Conservation (phyloP, 2,797 vertebrate genomes). For the Sebastes matsubarae region DNA sequence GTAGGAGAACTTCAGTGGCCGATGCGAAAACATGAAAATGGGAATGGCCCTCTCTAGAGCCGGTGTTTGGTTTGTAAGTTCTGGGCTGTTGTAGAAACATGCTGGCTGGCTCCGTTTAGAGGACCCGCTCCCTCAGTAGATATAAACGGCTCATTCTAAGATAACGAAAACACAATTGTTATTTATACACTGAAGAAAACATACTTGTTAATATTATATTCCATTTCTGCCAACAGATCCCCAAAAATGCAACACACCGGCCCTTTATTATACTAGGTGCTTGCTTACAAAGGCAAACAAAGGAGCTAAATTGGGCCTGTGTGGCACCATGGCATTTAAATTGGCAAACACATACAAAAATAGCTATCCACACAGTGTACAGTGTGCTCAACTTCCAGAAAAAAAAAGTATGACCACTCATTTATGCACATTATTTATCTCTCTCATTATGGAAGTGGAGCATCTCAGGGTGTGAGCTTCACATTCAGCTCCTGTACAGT, state of each 20-base stretch:
- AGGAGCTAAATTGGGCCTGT: slow-evolving; percentile 18
- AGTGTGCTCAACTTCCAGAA: slow-evolving; percentile 1
- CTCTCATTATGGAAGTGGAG: slow-evolving; percentile 63
- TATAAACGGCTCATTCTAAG: neutral
- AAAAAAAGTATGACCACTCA: neutral
- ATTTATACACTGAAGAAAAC: neutral
- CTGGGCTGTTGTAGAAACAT: neutral
- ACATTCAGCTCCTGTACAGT: slow-evolving; percentile 37
- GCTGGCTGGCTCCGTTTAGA: too few species aligned
- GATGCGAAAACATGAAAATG: neutral
- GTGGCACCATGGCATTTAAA: slow-evolving; percentile 34
- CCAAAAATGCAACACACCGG: too few species aligned
- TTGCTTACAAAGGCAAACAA: slow-evolving; percentile 6
- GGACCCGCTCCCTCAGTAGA: neutral
- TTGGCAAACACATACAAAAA: slow-evolving; percentile 28
- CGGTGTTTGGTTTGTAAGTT: neutral
- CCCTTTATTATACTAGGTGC: too few species aligned
- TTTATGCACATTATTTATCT: slow-evolving; percentile 57
- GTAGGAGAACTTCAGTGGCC: neutral
- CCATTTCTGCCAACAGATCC: too few species aligned
- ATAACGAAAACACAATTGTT: neutral
- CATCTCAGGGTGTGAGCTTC: slow-evolving; percentile 36
- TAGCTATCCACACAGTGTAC: neutral
- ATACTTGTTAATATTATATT: too few species aligned
- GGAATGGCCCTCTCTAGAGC: neutral